These are phyloP conservation scores for Nansenia antarctica DNA, from an alignment of 2,113 vertebrate species.

Conservation along the genomic window DNA sequence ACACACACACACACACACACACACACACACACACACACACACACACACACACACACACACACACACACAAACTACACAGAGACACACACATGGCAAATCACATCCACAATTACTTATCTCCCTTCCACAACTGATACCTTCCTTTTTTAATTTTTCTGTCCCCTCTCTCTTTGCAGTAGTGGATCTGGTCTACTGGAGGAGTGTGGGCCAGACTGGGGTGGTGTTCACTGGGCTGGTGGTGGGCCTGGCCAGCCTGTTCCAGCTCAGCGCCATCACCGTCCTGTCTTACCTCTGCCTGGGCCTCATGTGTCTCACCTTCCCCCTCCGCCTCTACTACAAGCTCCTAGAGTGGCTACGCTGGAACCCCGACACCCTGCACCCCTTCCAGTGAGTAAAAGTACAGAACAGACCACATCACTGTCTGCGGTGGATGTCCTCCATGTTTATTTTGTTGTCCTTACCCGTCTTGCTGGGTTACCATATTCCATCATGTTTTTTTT, in stretches of 20 bases:
- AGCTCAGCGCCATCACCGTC: slow-evolving; percentile 84
- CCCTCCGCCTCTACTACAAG: slow-evolving; percentile 81
- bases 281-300: slow-evolving; percentile 78
- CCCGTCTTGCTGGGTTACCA: no score
- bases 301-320: slow-evolving; percentile 79
- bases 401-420: no score
- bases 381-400: slow-evolving; percentile 81
- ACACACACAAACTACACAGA: no score
- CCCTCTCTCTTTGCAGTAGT: slow-evolving; percentile 58
- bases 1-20: no score
- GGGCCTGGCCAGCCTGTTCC: slow-evolving; percentile 82
- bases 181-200: slow-evolving; percentile 87
- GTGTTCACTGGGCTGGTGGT: slow-evolving; percentile 83
- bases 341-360: slow-evolving; percentile 75
- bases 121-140: not conserved
- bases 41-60: no score
- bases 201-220: slow-evolving; percentile 72
- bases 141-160: not conserved
- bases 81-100: not conserved
- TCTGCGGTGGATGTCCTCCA: no score
- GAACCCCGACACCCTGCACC: slow-evolving; percentile 72
- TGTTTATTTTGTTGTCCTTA: no score
- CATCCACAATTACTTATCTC: not conserved
- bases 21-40: no score
- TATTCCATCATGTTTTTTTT: no score